Evolutionary conservation across 2,888 invertebrate genomes (phyloP).

Genomic region (Lasioglossum leucozonium): DNA sequence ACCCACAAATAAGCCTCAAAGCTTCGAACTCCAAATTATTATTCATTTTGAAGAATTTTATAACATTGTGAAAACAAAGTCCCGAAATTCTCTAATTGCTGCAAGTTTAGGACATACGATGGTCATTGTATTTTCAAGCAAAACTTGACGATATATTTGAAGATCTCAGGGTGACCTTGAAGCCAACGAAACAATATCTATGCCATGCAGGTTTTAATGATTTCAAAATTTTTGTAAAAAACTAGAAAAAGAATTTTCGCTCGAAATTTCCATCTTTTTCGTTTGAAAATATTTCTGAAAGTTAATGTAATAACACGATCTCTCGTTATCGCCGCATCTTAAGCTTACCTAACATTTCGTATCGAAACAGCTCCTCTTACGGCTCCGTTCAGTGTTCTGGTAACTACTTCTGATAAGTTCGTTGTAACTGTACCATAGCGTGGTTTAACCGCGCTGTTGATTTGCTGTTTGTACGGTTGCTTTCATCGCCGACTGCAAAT

Average conservation of each 20-base stretch:
- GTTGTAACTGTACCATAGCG: conserved; percentile 46
- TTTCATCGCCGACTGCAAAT: conserved; percentile 22
- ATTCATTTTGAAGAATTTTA: no score
- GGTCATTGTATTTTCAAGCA: no score
- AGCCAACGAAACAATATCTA: no score
- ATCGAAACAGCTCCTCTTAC: conserved; percentile 29
- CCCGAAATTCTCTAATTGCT: no score
- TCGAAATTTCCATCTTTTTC: neutral
- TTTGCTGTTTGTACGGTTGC: conserved; percentile 46
- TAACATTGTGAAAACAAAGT: no score
- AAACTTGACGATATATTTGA: no score
- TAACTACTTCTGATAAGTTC: conserved; percentile 54
- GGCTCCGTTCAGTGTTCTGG: conserved; percentile 7
- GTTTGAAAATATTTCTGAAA: neutral
- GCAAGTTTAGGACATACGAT: no score
- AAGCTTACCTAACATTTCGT: conserved; percentile 4
- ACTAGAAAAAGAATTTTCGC: neutral
- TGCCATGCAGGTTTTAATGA: no score
- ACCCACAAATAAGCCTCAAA: no score
- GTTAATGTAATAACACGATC: neutral
- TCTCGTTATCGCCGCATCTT: neutral
- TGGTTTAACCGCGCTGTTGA: conserved; percentile 55
- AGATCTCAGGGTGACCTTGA: no score
- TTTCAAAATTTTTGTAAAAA: no score
- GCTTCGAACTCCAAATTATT: no score